Evolutionary conservation across 2,888 invertebrate genomes (phyloP).

Genomic region (Caenorhabditis sp.): DNA sequence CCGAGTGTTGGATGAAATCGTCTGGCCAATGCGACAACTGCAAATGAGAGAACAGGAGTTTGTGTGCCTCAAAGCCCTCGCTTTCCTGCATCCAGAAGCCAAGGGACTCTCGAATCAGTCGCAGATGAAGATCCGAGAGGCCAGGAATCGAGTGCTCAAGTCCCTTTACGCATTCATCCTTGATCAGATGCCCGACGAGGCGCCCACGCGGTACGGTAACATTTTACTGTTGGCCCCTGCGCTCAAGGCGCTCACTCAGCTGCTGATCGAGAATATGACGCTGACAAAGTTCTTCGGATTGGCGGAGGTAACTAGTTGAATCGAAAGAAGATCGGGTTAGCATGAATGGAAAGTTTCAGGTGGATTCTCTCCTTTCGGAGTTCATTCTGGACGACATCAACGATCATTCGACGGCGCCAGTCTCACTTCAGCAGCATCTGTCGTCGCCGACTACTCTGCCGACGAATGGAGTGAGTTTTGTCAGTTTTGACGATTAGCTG

Average conservation of each 20-base stretch:
- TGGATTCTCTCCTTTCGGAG: slow-evolving; percentile 76
- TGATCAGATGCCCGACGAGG: slow-evolving; percentile 76
- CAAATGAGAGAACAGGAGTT: slow-evolving; percentile 98
- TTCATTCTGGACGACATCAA: slow-evolving; percentile 78
- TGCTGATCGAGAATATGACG: slow-evolving; percentile 79
- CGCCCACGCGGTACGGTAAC: slow-evolving; percentile 76
- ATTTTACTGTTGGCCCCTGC: slow-evolving; percentile 77
- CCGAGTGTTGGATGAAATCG: slow-evolving; percentile 86
- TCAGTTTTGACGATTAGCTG: neutral
- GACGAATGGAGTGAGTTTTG: slow-evolving; percentile 47
- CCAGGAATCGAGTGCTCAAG: slow-evolving; percentile 77
- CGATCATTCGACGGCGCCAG: slow-evolving; percentile 56
- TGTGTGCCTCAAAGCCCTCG: slow-evolving; percentile 95
- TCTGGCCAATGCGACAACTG: slow-evolving; percentile 93
- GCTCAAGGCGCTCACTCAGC: slow-evolving; percentile 77
- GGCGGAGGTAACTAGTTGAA: slow-evolving; percentile 66
- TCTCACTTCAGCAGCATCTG: slow-evolving; percentile 55
- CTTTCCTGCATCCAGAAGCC: slow-evolving; percentile 92
- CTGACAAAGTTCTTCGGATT: slow-evolving; percentile 78
- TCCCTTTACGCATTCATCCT: slow-evolving; percentile 77
- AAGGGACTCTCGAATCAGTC: slow-evolving; percentile 68
- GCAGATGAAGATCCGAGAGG: slow-evolving; percentile 76
- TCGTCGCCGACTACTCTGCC: slow-evolving; percentile 56
- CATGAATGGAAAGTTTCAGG: slow-evolving; percentile 50
- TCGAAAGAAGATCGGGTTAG: neutral